Percentiles rank a stretch among this genome's conserved stretches.
Evolutionary conservation across 2,113 vertebrate species (phyloP).

Genomic region (Plectropomus leopardus): DNA sequence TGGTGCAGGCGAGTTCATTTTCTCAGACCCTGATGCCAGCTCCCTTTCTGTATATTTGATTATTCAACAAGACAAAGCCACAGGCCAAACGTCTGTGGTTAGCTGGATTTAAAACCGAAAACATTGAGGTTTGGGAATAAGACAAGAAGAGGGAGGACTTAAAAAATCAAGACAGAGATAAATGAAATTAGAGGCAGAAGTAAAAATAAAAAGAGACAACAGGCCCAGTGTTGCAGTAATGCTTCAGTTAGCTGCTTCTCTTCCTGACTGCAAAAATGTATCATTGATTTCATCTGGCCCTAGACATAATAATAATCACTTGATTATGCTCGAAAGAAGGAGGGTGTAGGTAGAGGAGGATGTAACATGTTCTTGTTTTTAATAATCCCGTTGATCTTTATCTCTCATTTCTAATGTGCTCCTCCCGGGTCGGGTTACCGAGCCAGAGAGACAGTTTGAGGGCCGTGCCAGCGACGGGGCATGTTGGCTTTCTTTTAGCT

Average conservation of each 20-base stretch:
- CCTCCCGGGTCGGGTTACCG: slow-evolving; percentile 57
- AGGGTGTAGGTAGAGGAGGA: slow-evolving; percentile 17
- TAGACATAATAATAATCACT: slow-evolving; percentile 5
- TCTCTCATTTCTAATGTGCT: slow-evolving; percentile 60
- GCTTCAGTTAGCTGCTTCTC: slow-evolving; percentile 9
- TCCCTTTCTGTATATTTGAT: slow-evolving; percentile 20
- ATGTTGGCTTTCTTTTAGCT: slow-evolving; percentile 36
- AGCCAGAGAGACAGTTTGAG: slow-evolving; percentile 26
- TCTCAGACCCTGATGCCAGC: not conserved
- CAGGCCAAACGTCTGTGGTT: slow-evolving; percentile 38
- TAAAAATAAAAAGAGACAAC: slow-evolving; percentile 9
- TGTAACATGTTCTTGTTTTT: slow-evolving; percentile 31
- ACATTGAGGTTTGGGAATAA: slow-evolving; percentile 39
- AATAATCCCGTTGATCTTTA: slow-evolving; percentile 61
- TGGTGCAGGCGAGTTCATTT: not conserved
- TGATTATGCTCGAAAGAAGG: slow-evolving; percentile 9
- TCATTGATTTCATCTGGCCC: slow-evolving; percentile 35
- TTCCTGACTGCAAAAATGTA: slow-evolving; percentile 25
- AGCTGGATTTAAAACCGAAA: slow-evolving; percentile 30
- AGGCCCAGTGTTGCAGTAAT: not conserved
- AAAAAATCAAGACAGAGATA: slow-evolving; percentile 15
- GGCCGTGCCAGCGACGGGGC: slow-evolving; percentile 23
- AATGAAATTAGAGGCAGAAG: slow-evolving; percentile 7
- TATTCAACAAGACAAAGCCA: slow-evolving; percentile 10
- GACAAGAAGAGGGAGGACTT: not conserved